Conservation (phyloP, 1,140 invertebrate genomes). For the Aphis gossypii region DNA sequence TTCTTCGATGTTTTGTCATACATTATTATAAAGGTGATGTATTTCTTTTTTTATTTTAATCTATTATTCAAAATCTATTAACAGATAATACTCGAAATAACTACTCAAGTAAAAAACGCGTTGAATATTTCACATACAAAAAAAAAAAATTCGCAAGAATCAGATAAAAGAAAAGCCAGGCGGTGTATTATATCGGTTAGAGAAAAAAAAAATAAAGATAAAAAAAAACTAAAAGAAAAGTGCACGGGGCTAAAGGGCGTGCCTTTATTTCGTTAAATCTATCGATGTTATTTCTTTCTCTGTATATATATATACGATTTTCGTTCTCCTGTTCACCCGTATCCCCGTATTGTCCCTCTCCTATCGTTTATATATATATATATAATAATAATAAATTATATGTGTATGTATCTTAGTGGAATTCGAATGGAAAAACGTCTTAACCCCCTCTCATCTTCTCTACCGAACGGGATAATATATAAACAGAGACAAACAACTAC, state of each 20-base stretch:
- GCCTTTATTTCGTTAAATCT: conserved; percentile 34
- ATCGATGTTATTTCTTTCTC: conserved; percentile 1
- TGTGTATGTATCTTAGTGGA: background rate
- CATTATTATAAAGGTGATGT: background rate
- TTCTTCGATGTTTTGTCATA: background rate
- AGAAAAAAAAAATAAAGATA: background rate
- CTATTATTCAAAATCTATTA: conserved; percentile 23
- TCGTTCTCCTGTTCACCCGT: background rate
- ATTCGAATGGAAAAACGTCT: background rate
- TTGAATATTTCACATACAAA: background rate
- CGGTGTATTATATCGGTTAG: background rate
- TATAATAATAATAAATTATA: background rate
- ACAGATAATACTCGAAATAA: background rate
- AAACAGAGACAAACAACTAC: background rate
- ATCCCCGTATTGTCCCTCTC: background rate
- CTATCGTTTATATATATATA: background rate
- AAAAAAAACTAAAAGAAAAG: background rate
- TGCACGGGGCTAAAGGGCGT: background rate
- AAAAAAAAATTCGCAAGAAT: conserved; percentile 19
- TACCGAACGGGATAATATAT: background rate
- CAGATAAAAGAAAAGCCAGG: background rate
- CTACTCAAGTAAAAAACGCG: background rate
- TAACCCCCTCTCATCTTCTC: background rate
- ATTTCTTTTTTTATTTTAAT: background rate
- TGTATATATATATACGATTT: background rate